A percentile compares a stretch with the other conserved stretches of the same genome.
phyloP scores from a whole-genome alignment of 2,888 invertebrate species.

The Eumerus sabulonum region DNA sequence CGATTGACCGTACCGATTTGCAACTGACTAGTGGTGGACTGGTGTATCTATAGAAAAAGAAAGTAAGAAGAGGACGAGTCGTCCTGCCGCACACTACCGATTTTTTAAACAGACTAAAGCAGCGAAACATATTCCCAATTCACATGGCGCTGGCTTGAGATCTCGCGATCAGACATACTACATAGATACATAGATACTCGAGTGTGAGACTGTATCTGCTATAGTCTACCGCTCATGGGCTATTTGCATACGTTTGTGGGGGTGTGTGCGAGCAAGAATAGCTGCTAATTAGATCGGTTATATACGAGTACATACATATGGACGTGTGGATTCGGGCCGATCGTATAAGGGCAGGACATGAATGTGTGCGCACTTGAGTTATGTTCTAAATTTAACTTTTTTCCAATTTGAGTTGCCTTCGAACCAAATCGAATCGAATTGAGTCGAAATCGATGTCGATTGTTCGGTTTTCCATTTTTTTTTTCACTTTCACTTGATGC shows the following conservation, averaged over 20 bases:
- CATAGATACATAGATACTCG: constrained; percentile 18
- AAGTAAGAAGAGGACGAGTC: constrained; percentile 14
- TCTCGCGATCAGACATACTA: constrained; percentile 42
- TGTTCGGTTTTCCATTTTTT: constrained; percentile 13
- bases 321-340: constrained; percentile 50
- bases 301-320: constrained; percentile 34
- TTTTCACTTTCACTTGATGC: too few species aligned
- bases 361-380: constrained; percentile 56
- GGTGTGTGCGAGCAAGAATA: constrained; percentile 24
- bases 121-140: constrained; percentile 32
- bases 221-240: constrained; percentile 1
- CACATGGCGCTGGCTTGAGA: constrained; percentile 46
- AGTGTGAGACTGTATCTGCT: neutral
- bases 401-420: constrained; percentile 49
- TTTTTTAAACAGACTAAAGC: constrained; percentile 64
- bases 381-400: constrained; percentile 56
- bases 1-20: constrained; percentile 18
- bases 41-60: constrained; percentile 5
- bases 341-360: constrained; percentile 31
- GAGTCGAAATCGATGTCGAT: constrained; percentile 57
- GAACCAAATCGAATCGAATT: constrained; percentile 32
- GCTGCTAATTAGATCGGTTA: neutral
- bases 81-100: constrained; percentile 50
- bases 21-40: constrained; percentile 3
- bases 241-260: constrained; percentile 37